Percentiles rank a stretch among this genome's conserved stretches.
Conservation (phyloP, 2,797 vertebrate genomes). For the Brachymystax lenok region DNA sequence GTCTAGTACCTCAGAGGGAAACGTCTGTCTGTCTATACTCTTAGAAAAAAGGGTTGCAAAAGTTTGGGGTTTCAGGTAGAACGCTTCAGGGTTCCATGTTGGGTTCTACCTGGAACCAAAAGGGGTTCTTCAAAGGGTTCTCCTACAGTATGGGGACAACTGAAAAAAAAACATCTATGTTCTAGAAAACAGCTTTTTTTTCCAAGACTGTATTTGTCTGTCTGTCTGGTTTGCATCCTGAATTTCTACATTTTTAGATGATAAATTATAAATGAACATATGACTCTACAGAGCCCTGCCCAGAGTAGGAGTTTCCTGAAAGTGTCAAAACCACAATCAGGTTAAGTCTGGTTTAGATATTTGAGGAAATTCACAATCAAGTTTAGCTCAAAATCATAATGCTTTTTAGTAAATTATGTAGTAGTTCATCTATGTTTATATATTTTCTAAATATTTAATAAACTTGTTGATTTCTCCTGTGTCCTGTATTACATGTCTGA, state of each 20-base stretch:
- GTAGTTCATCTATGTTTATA: neutral
- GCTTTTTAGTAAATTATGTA: neutral
- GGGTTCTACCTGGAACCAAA: no score
- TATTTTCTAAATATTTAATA: neutral
- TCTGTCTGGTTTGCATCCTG: neutral
- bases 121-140: no score
- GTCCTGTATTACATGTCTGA: neutral
- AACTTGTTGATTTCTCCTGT: neutral
- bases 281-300: conserved; percentile 42
- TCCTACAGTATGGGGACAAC: no score
- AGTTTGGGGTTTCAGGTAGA: no score
- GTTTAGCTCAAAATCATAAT: neutral
- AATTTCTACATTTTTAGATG: conserved; percentile 4
- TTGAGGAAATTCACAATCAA: conserved; percentile 5
- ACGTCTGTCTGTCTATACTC: conserved; percentile 7
- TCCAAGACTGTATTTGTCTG: conserved; percentile 7
- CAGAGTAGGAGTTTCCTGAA: conserved; percentile 47
- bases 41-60: no score
- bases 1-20: conserved; percentile 40
- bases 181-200: no score
- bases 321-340: conserved; percentile 68
- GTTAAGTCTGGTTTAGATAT: conserved; percentile 51
- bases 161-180: no score
- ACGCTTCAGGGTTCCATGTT: no score
- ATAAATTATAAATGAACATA: neutral